Conservation (phyloP, 2,888 invertebrate species). For the Drosophila rubida region DNA sequence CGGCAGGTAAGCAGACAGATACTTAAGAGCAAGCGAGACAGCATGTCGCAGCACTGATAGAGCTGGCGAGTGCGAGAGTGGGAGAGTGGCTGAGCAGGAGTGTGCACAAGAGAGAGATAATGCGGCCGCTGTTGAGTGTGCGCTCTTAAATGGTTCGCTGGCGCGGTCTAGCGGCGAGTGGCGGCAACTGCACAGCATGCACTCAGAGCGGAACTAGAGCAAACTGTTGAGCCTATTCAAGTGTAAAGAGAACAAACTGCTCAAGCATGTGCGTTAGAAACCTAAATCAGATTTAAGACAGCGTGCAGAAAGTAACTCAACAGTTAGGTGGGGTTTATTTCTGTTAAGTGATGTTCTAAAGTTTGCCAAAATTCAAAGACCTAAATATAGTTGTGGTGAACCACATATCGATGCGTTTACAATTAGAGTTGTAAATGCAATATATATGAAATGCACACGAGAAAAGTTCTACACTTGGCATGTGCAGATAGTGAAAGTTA, state of each 20-base stretch:
- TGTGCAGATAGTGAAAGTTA: too few species aligned
- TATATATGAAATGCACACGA: too few species aligned
- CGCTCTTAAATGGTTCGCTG: conserved; percentile 30
- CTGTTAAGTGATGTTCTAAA: too few species aligned
- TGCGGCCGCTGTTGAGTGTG: background rate
- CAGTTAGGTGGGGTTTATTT: too few species aligned
- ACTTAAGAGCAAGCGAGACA: background rate
- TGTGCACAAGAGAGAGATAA: background rate
- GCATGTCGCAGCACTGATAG: background rate
- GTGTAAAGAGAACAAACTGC: background rate
- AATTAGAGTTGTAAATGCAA: too few species aligned
- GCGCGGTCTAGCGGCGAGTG: conserved; percentile 44
- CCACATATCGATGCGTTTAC: too few species aligned
- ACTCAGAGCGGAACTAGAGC: conserved; percentile 7
- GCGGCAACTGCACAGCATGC: conserved; percentile 22
- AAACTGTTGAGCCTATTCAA: conserved; percentile 16
- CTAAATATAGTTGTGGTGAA: too few species aligned
- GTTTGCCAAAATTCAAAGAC: too few species aligned
- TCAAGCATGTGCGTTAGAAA: too few species aligned
- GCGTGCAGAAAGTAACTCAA: too few species aligned
- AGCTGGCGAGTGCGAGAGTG: background rate
- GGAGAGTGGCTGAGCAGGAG: background rate
- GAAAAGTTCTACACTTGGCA: too few species aligned
- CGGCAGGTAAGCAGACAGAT: conserved; percentile 48
- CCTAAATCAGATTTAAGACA: too few species aligned